A percentile compares a stretch with the other conserved stretches of the same genome.
Evolutionary conservation across 2,888 invertebrate species (phyloP).

Genomic region (Cremastobaeus sp.): DNA sequence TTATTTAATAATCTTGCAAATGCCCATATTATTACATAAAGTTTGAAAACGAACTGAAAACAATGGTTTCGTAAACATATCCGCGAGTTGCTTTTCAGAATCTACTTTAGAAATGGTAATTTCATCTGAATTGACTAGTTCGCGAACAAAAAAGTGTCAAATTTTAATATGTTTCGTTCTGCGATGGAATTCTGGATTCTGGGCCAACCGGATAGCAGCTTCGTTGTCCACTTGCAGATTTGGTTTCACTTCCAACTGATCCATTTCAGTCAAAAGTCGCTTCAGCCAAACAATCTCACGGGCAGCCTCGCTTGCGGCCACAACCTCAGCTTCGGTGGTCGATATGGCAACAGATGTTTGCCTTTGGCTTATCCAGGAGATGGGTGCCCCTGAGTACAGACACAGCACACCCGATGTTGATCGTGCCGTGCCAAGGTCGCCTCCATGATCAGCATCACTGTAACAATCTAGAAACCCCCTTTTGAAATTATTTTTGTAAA

Average conservation of each 20-base stretch:
- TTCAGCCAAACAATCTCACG: slow-evolving; percentile 69
- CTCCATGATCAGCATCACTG: slow-evolving; percentile 73
- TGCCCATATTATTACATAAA: slow-evolving; percentile 25
- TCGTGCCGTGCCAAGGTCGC: slow-evolving; percentile 66
- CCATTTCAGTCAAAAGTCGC: slow-evolving; percentile 65
- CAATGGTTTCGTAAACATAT: slow-evolving; percentile 66
- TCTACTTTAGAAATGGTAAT: slow-evolving; percentile 62
- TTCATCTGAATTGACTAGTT: slow-evolving; percentile 62
- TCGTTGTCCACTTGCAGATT: slow-evolving; percentile 66
- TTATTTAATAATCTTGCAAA: slow-evolving; percentile 38
- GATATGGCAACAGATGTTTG: slow-evolving; percentile 62
- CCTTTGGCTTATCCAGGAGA: slow-evolving; percentile 63
- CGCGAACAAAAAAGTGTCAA: slow-evolving; percentile 67
- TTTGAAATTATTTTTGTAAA: slow-evolving; percentile 44
- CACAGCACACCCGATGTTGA: slow-evolving; percentile 66
- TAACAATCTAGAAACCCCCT: slow-evolving; percentile 26
- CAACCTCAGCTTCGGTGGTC: slow-evolving; percentile 68
- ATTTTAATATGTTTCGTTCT: slow-evolving; percentile 69
- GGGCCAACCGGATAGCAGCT: slow-evolving; percentile 65
- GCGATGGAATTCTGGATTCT: slow-evolving; percentile 69
- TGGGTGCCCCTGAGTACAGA: slow-evolving; percentile 63
- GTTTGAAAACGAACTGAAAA: slow-evolving; percentile 14
- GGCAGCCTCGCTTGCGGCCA: slow-evolving; percentile 67
- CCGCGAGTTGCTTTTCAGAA: slow-evolving; percentile 64
- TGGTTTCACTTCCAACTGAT: slow-evolving; percentile 58